These are phyloP conservation scores for Protonemura montana DNA, from an alignment of 2,888 invertebrate genomes.

Conservation along the genomic window DNA sequence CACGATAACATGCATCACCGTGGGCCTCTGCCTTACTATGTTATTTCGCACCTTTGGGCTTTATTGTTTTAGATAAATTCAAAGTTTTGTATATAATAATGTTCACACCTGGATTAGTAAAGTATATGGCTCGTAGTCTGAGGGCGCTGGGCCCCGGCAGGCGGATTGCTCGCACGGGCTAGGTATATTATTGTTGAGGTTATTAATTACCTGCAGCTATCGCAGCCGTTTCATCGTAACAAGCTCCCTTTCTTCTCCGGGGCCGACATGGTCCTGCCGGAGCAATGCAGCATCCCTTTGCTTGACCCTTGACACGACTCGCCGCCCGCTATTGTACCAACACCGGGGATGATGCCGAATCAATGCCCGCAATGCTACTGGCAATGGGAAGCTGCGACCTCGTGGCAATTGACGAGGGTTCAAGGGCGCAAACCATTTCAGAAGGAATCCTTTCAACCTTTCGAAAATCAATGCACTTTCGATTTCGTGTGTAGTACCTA, in stretches of 20 bases:
- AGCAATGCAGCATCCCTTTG: slow-evolving; percentile 1
- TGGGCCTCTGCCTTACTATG: background rate
- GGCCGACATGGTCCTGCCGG: background rate
- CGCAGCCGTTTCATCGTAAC: slow-evolving; percentile 43
- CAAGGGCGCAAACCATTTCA: slow-evolving; percentile 25
- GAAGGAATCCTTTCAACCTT: background rate
- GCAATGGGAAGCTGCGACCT: slow-evolving; percentile 37
- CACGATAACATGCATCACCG: background rate
- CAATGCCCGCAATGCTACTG: slow-evolving; percentile 39
- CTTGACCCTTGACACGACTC: slow-evolving; percentile 5
- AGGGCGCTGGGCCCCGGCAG: background rate
- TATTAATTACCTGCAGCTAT: slow-evolving; percentile 46
- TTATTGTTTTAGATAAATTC: slow-evolving; percentile 35
- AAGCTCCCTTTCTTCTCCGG: slow-evolving; percentile 38
- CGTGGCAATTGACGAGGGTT: slow-evolving; percentile 2
- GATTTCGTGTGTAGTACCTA: slow-evolving; percentile 12
- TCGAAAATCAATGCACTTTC: slow-evolving; percentile 31
- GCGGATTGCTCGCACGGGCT: background rate
- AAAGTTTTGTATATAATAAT: slow-evolving; percentile 30
- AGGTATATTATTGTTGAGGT: slow-evolving; percentile 3
- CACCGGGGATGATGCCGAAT: background rate
- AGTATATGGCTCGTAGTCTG: background rate
- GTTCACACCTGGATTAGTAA: slow-evolving; percentile 22
- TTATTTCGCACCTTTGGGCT: slow-evolving; percentile 44
- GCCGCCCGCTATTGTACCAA: background rate